These are phyloP conservation scores for Embiotoca jacksoni DNA, from an alignment of 2,113 vertebrate species.

Conservation along the genomic window DNA sequence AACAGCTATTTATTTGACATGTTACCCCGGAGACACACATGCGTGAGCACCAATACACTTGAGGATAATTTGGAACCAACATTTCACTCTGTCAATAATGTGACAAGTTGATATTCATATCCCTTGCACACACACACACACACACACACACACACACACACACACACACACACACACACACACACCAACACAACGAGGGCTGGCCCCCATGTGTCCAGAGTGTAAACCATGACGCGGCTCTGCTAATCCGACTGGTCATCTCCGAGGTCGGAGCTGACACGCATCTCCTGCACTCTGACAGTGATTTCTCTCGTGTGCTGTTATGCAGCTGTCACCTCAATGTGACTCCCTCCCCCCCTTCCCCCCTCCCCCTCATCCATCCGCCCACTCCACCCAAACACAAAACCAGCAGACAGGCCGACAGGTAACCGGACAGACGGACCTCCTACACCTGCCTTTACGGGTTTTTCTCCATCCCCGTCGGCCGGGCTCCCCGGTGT, in stretches of 20 bases:
- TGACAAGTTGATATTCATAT: slow-evolving; percentile 22
- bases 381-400: slow-evolving; percentile 7
- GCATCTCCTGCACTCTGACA: slow-evolving; percentile 68
- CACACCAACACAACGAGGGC: neutral
- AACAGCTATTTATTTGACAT: slow-evolving; percentile 3
- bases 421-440: slow-evolving; percentile 35
- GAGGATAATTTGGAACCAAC: slow-evolving; percentile 25
- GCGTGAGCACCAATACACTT: slow-evolving; percentile 19
- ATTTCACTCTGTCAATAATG: slow-evolving; percentile 12
- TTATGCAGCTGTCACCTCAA: slow-evolving; percentile 60
- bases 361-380: neutral
- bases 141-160: neutral
- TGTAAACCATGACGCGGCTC: slow-evolving; percentile 37
- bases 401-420: slow-evolving; percentile 35
- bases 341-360: slow-evolving; percentile 10
- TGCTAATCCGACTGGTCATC: slow-evolving; percentile 72
- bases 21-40: neutral
- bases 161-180: slow-evolving; percentile 23
- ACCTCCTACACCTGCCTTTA: slow-evolving; percentile 40
- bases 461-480: slow-evolving; percentile 1
- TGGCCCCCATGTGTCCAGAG: neutral
- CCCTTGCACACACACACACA: neutral
- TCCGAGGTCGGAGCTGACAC: slow-evolving; percentile 67
- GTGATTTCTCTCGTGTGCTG: slow-evolving; percentile 71
- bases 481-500: slow-evolving; percentile 8